Evolutionary conservation across 2,888 invertebrate species (phyloP).

Genomic region (Hedya salicella): DNA sequence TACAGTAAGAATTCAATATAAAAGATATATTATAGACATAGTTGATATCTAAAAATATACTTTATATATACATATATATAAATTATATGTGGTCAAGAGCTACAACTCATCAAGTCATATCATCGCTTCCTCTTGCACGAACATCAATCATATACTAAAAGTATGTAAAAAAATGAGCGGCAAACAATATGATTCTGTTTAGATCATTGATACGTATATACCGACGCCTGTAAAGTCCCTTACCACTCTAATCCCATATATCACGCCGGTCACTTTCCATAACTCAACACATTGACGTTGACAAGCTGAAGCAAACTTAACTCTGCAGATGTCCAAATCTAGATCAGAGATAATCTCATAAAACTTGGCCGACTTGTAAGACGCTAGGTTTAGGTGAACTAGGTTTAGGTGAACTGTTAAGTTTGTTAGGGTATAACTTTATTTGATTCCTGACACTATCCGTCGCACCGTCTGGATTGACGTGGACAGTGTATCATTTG

Average conservation of each 20-base stretch:
- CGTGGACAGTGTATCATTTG: too few species aligned
- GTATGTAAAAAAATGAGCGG: too few species aligned
- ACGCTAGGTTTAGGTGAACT: too few species aligned
- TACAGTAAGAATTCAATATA: too few species aligned
- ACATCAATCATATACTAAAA: too few species aligned
- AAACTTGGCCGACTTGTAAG: not conserved
- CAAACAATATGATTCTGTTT: not conserved
- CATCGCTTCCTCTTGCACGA: too few species aligned
- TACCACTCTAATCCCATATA: slow-evolving; percentile 16
- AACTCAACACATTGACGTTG: slow-evolving; percentile 23
- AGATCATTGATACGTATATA: not conserved
- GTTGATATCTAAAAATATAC: too few species aligned
- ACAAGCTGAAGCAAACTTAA: slow-evolving; percentile 12
- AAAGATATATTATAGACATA: too few species aligned
- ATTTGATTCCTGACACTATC: not conserved
- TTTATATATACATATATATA: too few species aligned
- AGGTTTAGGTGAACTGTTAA: not conserved
- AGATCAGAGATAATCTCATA: not conserved
- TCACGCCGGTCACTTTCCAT: slow-evolving; percentile 15
- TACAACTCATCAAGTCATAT: too few species aligned
- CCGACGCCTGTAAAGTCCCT: not conserved
- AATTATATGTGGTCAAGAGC: too few species aligned
- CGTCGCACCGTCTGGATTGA: too few species aligned
- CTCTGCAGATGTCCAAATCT: not conserved
- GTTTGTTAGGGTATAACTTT: slow-evolving; percentile 2